A percentile compares a stretch with the other conserved stretches of the same genome.
These are phyloP conservation scores for Meiosimyza decipiens DNA, from an alignment of 2,888 invertebrate genomes.

Conservation along the genomic window DNA sequence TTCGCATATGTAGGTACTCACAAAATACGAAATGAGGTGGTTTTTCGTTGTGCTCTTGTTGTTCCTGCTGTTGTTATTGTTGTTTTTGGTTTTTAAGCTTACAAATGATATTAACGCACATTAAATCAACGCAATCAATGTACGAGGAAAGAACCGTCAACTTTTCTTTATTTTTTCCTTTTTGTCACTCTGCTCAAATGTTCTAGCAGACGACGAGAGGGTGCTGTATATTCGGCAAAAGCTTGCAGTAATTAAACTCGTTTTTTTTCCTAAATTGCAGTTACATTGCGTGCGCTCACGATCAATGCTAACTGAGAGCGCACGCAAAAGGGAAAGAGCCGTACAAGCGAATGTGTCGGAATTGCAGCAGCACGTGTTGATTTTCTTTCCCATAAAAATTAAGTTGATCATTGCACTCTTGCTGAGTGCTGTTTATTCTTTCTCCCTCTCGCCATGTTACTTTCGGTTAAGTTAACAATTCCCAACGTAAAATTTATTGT, in stretches of 20 bases:
- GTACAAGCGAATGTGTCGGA: not conserved
- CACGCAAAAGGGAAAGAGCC: not conserved
- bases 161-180: not conserved
- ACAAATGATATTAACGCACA: constrained; percentile 21
- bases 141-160: not conserved
- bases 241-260: not conserved
- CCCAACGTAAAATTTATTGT: not conserved
- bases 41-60: constrained; percentile 21
- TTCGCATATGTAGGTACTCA: constrained; percentile 17
- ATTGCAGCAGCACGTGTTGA: not conserved
- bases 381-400: not conserved
- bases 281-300: not conserved
- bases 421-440: not conserved
- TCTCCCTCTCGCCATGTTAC: not conserved
- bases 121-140: constrained; percentile 18
- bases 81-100: constrained; percentile 16
- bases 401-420: not conserved
- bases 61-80: constrained; percentile 26
- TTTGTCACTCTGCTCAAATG: not conserved
- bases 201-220: not conserved
- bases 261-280: not conserved
- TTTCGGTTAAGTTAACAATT: not conserved
- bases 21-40: not conserved
- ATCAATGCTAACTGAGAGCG: constrained; percentile 7
- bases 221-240: not conserved